Conservation (phyloP, 2,113 vertebrate species). For the Lipophrys pholis region DNA sequence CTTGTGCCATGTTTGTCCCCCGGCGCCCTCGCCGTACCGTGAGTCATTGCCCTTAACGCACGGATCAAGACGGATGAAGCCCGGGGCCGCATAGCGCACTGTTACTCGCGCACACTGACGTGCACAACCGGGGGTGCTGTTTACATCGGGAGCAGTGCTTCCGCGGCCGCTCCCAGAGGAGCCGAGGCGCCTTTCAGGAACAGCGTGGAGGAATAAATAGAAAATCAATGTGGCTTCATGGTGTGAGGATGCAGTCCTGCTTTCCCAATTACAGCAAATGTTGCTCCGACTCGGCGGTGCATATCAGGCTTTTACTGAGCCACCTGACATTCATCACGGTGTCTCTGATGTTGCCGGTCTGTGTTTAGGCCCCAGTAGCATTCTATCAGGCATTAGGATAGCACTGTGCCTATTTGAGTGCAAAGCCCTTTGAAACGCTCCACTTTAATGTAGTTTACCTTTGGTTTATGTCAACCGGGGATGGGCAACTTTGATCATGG, state of each 20-base stretch:
- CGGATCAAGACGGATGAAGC: conserved; percentile 56
- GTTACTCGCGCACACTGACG: conserved; percentile 15
- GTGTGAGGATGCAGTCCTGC: conserved; percentile 55
- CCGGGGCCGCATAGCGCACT: not conserved
- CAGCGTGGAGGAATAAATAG: conserved; percentile 55
- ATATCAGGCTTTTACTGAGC: conserved; percentile 36
- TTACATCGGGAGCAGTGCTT: conserved; percentile 34
- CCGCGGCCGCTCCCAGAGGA: conserved; percentile 57
- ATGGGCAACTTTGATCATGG: too few species aligned
- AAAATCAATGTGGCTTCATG: conserved; percentile 63
- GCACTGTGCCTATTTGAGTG: too few species aligned
- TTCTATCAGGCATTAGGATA: not conserved
- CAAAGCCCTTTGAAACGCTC: too few species aligned
- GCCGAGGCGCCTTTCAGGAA: conserved; percentile 40
- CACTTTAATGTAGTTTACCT: too few species aligned
- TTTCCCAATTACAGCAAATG: conserved; percentile 64
- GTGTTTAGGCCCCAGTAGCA: not conserved
- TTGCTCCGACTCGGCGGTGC: conserved; percentile 36
- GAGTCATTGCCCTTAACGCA: conserved; percentile 63
- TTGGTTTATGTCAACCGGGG: too few species aligned
- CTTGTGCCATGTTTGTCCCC: conserved; percentile 54
- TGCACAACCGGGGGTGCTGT: conserved; percentile 18
- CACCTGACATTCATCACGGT: conserved; percentile 33
- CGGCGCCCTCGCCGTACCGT: conserved; percentile 31
- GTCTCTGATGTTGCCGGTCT: conserved; percentile 17